These are phyloP conservation scores for Caenorhabditis inopinata DNA, from an alignment of 1,140 invertebrate genomes.

Conservation along the genomic window DNA sequence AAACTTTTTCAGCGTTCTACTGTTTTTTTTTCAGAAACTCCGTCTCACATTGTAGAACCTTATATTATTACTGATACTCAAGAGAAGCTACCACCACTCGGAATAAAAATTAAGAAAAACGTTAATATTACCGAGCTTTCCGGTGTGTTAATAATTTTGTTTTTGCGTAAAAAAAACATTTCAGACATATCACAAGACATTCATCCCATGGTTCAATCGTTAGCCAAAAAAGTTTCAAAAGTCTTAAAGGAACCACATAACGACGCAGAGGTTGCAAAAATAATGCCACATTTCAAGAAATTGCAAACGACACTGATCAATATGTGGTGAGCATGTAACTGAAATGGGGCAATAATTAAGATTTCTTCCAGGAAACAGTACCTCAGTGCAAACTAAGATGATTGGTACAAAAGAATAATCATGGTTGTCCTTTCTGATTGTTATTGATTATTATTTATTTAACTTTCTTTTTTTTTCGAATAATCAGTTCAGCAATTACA, in stretches of 20 bases:
- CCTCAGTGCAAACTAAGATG: not conserved
- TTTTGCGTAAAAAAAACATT: no score
- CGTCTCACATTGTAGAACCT: not conserved
- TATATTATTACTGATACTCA: not conserved
- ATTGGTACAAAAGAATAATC: not conserved
- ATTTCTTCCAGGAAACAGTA: not conserved
- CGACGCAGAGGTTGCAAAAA: not conserved
- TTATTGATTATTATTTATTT: slow-evolving; percentile 3
- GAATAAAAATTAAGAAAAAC: slow-evolving; percentile 17
- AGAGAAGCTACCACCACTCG: slow-evolving; percentile 1
- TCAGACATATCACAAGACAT: not conserved
- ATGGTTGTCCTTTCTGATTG: not conserved
- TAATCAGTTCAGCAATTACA: not conserved
- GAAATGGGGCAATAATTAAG: not conserved
- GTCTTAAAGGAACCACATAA: slow-evolving; percentile 6
- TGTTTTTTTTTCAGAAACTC: not conserved
- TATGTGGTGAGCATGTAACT: not conserved
- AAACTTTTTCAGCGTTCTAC: no score
- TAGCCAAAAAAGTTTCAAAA: not conserved
- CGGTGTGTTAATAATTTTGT: no score
- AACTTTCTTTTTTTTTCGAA: not conserved
- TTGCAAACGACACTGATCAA: not conserved
- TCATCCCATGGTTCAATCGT: not conserved
- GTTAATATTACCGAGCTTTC: not conserved
- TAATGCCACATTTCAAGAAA: slow-evolving; percentile 22